These are phyloP conservation scores for Drosophila mojavensis DNA, from an alignment of 1,140 invertebrate species.

Conservation along the genomic window DNA sequence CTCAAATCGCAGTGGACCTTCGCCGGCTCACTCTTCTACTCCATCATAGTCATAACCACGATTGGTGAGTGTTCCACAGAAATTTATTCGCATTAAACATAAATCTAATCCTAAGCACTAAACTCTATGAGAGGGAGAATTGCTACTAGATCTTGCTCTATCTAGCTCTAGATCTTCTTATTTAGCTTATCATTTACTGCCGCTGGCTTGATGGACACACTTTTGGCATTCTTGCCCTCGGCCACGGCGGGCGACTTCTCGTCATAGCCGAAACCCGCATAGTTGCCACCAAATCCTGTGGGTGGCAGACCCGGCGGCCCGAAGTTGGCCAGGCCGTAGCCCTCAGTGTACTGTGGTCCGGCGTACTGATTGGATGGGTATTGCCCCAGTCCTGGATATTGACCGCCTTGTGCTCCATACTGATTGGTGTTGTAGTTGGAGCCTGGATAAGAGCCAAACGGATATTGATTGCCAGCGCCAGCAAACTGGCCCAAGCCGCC, in stretches of 20 bases:
- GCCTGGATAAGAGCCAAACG: slow-evolving; percentile 50
- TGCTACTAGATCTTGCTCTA: neutral
- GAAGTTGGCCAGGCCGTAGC: slow-evolving; percentile 62
- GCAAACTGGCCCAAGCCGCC: slow-evolving; percentile 59
- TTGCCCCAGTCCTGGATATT: slow-evolving; percentile 58
- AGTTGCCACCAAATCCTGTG: slow-evolving; percentile 43
- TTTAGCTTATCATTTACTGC: slow-evolving; percentile 70
- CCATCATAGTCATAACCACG: slow-evolving; percentile 98
- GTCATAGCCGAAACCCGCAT: slow-evolving; percentile 55
- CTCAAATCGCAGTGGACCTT: slow-evolving; percentile 94
- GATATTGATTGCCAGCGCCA: slow-evolving; percentile 55
- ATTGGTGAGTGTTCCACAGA: slow-evolving; percentile 89
- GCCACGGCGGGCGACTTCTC: slow-evolving; percentile 49
- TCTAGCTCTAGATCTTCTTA: slow-evolving; percentile 65
- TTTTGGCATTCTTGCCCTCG: slow-evolving; percentile 72
- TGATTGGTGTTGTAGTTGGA: slow-evolving; percentile 55
- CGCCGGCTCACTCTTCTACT: slow-evolving; percentile 96
- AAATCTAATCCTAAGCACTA: slow-evolving; percentile 40
- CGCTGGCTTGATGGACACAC: slow-evolving; percentile 25
- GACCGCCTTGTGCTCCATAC: slow-evolving; percentile 42
- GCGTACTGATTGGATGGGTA: slow-evolving; percentile 54
- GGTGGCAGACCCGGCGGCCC: slow-evolving; percentile 50
- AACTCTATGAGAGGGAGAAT: slow-evolving; percentile 22
- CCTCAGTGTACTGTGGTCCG: slow-evolving; percentile 73
- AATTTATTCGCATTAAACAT: slow-evolving; percentile 45